Evolutionary conservation across 2,888 invertebrate species (phyloP), one percentile per base, ranked within the genome.

Genomic region (Polydrusus tereticollis): DNA sequence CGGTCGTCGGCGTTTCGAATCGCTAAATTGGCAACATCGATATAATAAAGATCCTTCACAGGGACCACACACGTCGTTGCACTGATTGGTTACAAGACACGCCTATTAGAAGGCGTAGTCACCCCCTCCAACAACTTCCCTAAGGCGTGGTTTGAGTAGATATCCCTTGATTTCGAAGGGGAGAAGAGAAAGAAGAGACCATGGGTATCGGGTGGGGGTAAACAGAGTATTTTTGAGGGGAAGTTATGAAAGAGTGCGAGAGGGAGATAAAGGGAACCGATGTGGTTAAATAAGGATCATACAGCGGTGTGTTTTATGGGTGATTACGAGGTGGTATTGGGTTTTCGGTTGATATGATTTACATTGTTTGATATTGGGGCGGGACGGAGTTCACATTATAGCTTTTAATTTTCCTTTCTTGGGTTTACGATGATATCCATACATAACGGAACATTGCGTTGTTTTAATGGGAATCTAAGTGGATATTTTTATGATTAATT

Each of bases 41-140:
- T 82, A 80, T 85, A 85, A 85, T 85, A 85, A 85, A 85, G 85
- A 85, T 83, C 82, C 85, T 84, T 83, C 81, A 83, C 84, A 83
- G 81, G 82, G 86, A 86, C 86, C 86, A 85, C 86, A 86, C 86
- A 86, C 85, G 84, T 85, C 83, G 86, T 77, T 79, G 80, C 82
- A 81, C 80, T 83, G 84, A 85, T 85, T 85, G 85, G 85, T 80
- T 79, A 75, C 73, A 77, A 69, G 80, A 81, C 77, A 78, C 82
- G 77, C 83, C 83, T 74, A 38, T 63, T 67, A 18, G 14, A 21
- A 23, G 71, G 70, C 59, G 58, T 60, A 43, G 36, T 43, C 33
- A 12, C 23, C 20, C 58, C 59, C 58, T 62, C 50, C 36, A 23
- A 41, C 7, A 62, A 2, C 16, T 2, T 45, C 20, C 8, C 45